Percentiles rank a stretch among this genome's conserved stretches.
These are phyloP conservation scores for Vanessa atalanta DNA, from an alignment of 1,140 invertebrate species.

Conservation along the genomic window DNA sequence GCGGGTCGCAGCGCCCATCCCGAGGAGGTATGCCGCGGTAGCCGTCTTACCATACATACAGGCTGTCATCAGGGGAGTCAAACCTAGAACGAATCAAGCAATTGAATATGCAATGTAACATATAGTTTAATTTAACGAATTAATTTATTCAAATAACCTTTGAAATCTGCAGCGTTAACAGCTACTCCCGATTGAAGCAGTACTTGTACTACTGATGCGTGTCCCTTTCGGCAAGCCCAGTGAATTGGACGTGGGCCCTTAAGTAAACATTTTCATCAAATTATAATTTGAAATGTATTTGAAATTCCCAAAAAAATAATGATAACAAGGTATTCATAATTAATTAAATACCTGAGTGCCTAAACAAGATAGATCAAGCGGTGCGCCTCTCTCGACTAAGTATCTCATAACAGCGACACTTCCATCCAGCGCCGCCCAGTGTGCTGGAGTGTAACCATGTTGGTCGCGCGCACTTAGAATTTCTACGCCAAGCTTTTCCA, in stretches of 20 bases:
- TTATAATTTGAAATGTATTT: not conserved
- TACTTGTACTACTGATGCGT: constrained; percentile 92
- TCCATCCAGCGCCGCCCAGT: constrained; percentile 95
- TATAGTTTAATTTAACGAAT: not conserved
- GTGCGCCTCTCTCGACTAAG: constrained; percentile 90
- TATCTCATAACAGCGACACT: constrained; percentile 92
- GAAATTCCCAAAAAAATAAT: not conserved
- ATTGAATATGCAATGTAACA: not conserved
- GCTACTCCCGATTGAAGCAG: constrained; percentile 91
- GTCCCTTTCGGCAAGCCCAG: constrained; percentile 93
- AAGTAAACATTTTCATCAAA: constrained; percentile 12
- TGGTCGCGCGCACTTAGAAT: constrained; percentile 89
- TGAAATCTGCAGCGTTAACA: constrained; percentile 94
- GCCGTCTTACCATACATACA: constrained; percentile 96
- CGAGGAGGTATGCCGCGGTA: constrained; percentile 92
- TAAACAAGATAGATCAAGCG: constrained; percentile 91
- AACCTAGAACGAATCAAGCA: constrained; percentile 63
- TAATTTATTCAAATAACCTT: constrained; percentile 77
- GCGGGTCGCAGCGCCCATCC: constrained; percentile 91
- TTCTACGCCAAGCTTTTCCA: constrained; percentile 88
- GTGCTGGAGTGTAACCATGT: constrained; percentile 95
- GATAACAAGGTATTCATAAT: too few species aligned
- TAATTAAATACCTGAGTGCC: constrained; percentile 83
- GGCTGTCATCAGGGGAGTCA: constrained; percentile 94
- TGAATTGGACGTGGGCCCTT: constrained; percentile 94